A percentile compares a stretch with the other conserved stretches of the same genome.
phyloP scores from a whole-genome alignment of 2,888 invertebrate genomes.

The Trichacis sp. region DNA sequence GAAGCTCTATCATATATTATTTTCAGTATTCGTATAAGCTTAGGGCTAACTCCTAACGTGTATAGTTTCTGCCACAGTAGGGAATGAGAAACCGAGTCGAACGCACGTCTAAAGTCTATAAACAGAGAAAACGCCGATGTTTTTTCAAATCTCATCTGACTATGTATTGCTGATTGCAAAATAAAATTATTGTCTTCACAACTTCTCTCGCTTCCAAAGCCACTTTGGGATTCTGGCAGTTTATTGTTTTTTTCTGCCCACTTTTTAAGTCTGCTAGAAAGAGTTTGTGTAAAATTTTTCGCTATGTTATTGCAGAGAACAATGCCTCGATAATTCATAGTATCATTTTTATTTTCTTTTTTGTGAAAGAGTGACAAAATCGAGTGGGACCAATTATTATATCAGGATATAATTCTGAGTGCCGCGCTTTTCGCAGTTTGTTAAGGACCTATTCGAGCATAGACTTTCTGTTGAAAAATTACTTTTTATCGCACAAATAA shows the following conservation, averaged over 20 bases:
- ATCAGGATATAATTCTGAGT: too few relatives aligned
- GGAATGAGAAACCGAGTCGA: slow-evolving; percentile 2
- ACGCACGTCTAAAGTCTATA: slow-evolving; percentile 1
- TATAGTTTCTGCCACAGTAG: too few relatives aligned
- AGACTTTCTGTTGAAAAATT: too few relatives aligned
- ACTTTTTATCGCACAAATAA: too few relatives aligned
- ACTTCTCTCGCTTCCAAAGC: slow-evolving; percentile 33
- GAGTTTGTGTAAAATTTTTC: slow-evolving; percentile 45
- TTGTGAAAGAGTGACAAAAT: slow-evolving; percentile 17
- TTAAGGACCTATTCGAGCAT: too few relatives aligned
- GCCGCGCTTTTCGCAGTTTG: too few relatives aligned
- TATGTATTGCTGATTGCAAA: slow-evolving; percentile 13
- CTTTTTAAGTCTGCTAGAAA: slow-evolving; percentile 28
- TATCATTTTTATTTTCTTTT: slow-evolving; percentile 44
- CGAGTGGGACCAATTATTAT: too few relatives aligned
- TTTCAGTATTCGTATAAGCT: too few relatives aligned
- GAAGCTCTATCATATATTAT: too few relatives aligned
- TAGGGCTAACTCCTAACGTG: too few relatives aligned
- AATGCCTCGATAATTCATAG: slow-evolving; percentile 48
- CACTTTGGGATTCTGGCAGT: slow-evolving; percentile 45
- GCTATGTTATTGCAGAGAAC: slow-evolving; percentile 46
- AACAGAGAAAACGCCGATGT: neutral
- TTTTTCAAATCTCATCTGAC: neutral
- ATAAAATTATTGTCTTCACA: slow-evolving; percentile 45
- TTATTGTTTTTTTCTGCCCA: slow-evolving; percentile 37